phyloP scores from a whole-genome alignment of 2,113 vertebrate genomes.

The Octodon degus region DNA sequence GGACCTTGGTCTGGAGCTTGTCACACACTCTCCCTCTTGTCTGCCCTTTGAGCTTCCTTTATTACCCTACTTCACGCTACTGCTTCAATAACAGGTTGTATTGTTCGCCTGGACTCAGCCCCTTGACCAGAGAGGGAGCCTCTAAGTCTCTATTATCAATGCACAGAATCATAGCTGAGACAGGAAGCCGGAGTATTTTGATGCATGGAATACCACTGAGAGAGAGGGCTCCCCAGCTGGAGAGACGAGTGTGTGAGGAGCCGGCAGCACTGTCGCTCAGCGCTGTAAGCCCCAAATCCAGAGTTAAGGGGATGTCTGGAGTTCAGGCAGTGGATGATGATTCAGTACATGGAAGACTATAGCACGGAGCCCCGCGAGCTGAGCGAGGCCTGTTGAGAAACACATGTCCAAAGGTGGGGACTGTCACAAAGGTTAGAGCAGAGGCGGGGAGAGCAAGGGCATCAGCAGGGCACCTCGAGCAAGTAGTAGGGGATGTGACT shows the following conservation, averaged over 20 bases:
- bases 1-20: not conserved
- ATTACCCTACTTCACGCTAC: not conserved
- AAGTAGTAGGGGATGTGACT: not conserved
- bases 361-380: not conserved
- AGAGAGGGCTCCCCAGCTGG: not conserved
- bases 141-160: not conserved
- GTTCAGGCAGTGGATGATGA: not conserved
- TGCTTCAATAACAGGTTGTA: slow-evolving; percentile 22
- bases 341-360: not conserved
- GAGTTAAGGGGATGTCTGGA: not conserved
- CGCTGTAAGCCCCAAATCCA: not conserved
- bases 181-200: not conserved
- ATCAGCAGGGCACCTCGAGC: not conserved
- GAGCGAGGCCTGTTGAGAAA: not conserved
- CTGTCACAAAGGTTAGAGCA: not conserved
- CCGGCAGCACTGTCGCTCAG: not conserved
- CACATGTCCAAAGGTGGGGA: not conserved
- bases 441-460: not conserved
- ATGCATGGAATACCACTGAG: not conserved
- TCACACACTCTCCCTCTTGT: not conserved
- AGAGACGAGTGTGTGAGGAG: not conserved
- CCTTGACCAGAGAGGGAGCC: not conserved
- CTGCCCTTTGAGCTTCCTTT: slow-evolving; percentile 43
- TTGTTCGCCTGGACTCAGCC: not conserved
- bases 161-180: not conserved